Evolutionary conservation across 37 sponge, comb jelly and placozoan genomes (phyloP).

Genomic region (Chondrilla cf. caribensis): DNA sequence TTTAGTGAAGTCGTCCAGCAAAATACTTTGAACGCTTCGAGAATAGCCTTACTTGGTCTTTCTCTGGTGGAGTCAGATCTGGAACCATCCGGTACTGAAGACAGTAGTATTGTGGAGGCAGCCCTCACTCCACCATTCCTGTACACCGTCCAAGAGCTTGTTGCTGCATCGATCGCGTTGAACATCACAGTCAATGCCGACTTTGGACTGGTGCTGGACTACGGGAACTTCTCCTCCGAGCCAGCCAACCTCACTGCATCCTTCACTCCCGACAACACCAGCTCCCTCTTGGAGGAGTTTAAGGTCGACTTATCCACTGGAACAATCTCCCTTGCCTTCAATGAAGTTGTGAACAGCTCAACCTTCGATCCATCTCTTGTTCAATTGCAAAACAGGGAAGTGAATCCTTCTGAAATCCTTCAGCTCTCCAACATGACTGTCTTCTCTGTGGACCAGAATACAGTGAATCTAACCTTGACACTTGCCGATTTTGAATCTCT

Average conservation of each 20-base stretch:
- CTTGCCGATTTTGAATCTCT: constrained; percentile 57
- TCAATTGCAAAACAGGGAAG: constrained; percentile 48
- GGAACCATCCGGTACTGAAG: neutral
- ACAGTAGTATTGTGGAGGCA: neutral
- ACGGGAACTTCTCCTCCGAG: neutral
- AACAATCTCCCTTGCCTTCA: constrained; percentile 53
- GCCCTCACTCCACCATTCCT: constrained; percentile 8
- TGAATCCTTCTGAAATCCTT: constrained; percentile 25
- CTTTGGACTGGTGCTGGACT: constrained; percentile 3
- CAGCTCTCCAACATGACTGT: constrained; percentile 24
- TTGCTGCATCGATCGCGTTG: neutral
- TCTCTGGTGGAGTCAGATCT: neutral
- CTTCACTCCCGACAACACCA: constrained; percentile 61
- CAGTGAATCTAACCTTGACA: constrained; percentile 35
- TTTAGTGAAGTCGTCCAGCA: constrained; percentile 64
- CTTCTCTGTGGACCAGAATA: neutral
- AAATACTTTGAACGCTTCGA: constrained; percentile 35
- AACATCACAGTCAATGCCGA: neutral
- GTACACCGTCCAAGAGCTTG: neutral
- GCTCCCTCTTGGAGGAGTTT: constrained; percentile 54
- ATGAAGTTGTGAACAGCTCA: constrained; percentile 67
- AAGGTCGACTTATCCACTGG: constrained; percentile 49
- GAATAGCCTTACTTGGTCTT: constrained; percentile 37
- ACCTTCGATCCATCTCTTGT: constrained; percentile 34
- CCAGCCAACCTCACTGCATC: neutral